Percentiles rank a stretch among this genome's conserved stretches.
Evolutionary conservation across 2,113 vertebrate species (phyloP).

Genomic region (Hippocampus zosterae): DNA sequence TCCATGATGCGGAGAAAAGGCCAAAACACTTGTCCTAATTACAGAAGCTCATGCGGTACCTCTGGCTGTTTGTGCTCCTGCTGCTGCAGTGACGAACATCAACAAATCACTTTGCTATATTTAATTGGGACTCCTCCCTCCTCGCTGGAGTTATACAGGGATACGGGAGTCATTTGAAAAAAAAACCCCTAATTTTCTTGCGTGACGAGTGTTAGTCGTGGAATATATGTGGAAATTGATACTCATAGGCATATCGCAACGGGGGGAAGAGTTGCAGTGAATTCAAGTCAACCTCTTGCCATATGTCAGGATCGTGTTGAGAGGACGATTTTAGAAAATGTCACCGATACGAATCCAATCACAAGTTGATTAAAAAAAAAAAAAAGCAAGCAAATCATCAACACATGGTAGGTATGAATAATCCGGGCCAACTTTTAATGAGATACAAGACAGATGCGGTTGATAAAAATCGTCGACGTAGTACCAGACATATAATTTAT

Average conservation of each 20-base stretch:
- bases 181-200: not conserved
- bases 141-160: not conserved
- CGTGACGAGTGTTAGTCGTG: not conserved
- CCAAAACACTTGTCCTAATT: constrained; percentile 5
- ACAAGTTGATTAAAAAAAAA: not conserved
- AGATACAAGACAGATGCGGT: not conserved
- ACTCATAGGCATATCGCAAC: not conserved
- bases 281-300: not conserved
- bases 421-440: not conserved
- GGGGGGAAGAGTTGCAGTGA: not conserved
- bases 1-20: constrained; percentile 10
- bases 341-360: not conserved
- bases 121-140: not conserved
- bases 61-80: constrained; percentile 16
- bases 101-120: not conserved
- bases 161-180: not conserved
- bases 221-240: not conserved
- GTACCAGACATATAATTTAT: too few species aligned
- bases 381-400: not conserved
- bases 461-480: too few species aligned
- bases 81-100: not conserved
- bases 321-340: not conserved
- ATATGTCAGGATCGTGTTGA: not conserved
- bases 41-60: constrained; percentile 12
- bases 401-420: not conserved